A percentile compares a stretch with the other conserved stretches of the same genome.
Conservation (phyloP, 2,797 vertebrate species). For the Notamacropus eugenii region DNA sequence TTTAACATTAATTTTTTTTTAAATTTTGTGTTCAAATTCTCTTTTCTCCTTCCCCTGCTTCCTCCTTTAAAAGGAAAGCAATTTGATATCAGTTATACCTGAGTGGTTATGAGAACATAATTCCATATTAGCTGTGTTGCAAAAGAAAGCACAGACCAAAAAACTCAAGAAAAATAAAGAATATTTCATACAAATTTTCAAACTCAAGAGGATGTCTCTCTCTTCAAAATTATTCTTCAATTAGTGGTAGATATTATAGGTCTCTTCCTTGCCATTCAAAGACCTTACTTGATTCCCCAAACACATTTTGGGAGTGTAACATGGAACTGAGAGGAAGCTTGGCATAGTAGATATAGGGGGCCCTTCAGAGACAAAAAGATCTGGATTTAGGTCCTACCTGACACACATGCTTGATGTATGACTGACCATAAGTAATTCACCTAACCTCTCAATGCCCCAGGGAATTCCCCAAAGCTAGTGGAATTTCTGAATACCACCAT, state of each 20-base stretch:
- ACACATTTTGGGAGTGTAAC: neutral
- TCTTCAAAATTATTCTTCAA: neutral
- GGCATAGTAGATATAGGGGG: neutral
- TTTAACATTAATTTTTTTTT: neutral
- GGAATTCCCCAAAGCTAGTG: neutral
- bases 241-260: neutral
- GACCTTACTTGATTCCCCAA: neutral
- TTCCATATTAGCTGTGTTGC: neutral
- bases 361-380: neutral
- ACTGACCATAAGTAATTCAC: neutral
- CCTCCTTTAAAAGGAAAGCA: neutral
- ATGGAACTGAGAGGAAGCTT: neutral
- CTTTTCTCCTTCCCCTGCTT: neutral
- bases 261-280: neutral
- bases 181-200: neutral
- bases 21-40: neutral
- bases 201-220: neutral
- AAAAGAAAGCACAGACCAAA: neutral
- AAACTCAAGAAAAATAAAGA: neutral
- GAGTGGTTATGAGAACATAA: neutral
- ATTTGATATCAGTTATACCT: neutral
- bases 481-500: neutral
- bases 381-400: neutral
- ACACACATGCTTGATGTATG: neutral
- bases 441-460: neutral